These are phyloP conservation scores for Triplophysa yarkandensis DNA, from an alignment of 2,797 vertebrate genomes.

Conservation along the genomic window DNA sequence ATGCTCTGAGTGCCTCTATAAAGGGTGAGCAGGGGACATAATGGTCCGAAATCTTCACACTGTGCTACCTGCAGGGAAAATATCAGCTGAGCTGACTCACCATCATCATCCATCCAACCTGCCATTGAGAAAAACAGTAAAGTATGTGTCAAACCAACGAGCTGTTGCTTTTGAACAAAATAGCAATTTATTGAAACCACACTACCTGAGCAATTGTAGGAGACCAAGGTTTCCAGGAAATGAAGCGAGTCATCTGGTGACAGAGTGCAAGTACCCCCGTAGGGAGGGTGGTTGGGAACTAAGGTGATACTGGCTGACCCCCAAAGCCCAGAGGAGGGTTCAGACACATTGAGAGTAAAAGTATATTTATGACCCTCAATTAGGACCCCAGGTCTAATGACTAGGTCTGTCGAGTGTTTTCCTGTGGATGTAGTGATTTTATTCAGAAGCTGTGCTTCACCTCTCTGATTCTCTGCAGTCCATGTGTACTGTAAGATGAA, in stretches of 20 bases:
- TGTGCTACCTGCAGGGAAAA: constrained; percentile 73
- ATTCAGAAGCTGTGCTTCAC: constrained; percentile 66
- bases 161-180: constrained; percentile 18
- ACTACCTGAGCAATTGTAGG: constrained; percentile 77
- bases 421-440: constrained; percentile 65
- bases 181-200: background rate
- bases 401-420: constrained; percentile 62
- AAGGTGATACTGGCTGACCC: constrained; percentile 70
- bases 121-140: constrained; percentile 38
- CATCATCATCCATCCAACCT: constrained; percentile 75
- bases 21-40: constrained; percentile 71
- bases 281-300: constrained; percentile 65
- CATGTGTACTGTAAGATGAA: constrained; percentile 68
- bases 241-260: constrained; percentile 64
- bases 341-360: constrained; percentile 71
- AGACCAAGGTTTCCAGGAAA: constrained; percentile 72
- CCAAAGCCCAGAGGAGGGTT: constrained; percentile 59
- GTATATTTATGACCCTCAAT: constrained; percentile 67
- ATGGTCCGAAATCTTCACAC: constrained; percentile 56
- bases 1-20: constrained; percentile 76
- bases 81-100: constrained; percentile 71
- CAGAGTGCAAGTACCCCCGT: constrained; percentile 74
- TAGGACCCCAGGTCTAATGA: constrained; percentile 68
- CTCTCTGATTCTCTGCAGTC: constrained; percentile 63
- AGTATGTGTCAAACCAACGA: background rate